These are phyloP conservation scores for Nomada fabriciana DNA, from an alignment of 2,888 invertebrate genomes.

Conservation along the genomic window DNA sequence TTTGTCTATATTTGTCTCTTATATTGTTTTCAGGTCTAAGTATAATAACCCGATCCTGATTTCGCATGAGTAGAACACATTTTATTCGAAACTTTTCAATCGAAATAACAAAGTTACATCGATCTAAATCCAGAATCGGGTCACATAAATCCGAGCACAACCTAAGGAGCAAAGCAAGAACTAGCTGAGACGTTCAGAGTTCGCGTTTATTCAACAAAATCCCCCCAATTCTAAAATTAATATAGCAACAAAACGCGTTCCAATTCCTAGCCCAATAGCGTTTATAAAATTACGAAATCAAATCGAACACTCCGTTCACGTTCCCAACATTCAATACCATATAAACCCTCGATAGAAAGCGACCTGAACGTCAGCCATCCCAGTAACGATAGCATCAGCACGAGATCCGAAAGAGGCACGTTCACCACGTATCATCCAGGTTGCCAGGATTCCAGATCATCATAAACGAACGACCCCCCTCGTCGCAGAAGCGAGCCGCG, in stretches of 20 bases:
- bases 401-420: not conserved
- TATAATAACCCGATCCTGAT: no score
- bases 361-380: not conserved
- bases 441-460: not conserved
- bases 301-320: not conserved
- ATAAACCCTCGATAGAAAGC: not conserved
- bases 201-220: not conserved
- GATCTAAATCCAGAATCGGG: no score
- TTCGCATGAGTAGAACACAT: no score
- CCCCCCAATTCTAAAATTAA: not conserved
- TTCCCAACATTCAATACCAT: not conserved
- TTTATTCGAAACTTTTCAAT: no score
- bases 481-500: conserved; percentile 5
- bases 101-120: no score
- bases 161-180: not conserved
- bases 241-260: no score
- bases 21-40: no score
- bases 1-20: no score
- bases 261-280: no score
- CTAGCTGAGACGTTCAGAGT: not conserved
- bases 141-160: no score
- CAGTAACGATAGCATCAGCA: not conserved
- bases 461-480: conserved; percentile 10
- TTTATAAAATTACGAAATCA: not conserved
- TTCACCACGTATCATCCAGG: not conserved